Base-by-base conservation (phyloP, 2,113 vertebrate genomes). In the Haliaeetus leucogaster region DNA sequence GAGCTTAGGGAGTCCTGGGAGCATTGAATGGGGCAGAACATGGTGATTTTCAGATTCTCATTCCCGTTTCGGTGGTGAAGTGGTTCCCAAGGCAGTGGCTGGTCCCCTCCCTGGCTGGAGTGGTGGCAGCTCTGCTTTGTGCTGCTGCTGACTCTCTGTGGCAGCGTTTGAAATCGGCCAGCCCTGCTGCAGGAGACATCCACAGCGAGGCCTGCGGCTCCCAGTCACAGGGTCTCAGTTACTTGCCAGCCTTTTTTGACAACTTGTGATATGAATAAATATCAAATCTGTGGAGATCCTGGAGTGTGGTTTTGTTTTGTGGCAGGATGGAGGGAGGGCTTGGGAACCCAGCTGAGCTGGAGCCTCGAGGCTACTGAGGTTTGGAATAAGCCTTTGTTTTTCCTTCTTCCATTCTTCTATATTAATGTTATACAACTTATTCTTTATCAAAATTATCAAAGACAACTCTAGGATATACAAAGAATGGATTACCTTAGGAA, bases 11-110 rank as follows among this genome's bases (percentile, higher is more conserved):
- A 30, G 45, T 23, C 16, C 71, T 9, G 22, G 30, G 23, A 34
- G 43, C 30, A 4, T 1, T 30, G 20, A 3, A 19, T 9, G 72
- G 36, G 32, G 43, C 36, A 13, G 16, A 79, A 7, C 12, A 2
- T 14, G 1, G 1, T 14, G 0, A 2, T 26, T 38, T 42, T n/a
- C 17, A 55, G 19, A 1, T 19, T 19, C 11, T 10, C 7, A 6
- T 32, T 84, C 38, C 67, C 4, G 0, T 36, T 9, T 10, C 2
- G 3, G 0, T 48, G 50, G 21, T 20, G 29, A 23, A 14, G 30
- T 4, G 3, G 15, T 34, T 78, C 29, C 72, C 36, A 5, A 10
- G 53, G 55, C 59, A 23, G 58, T 4, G 7, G 11, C 65, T 0
- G 0, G 17, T 38, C 36, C 30, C 18, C 22, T n/a, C 42, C n/a